Percentiles rank a stretch among this genome's conserved stretches.
These are phyloP conservation scores for Crotalus horridus DNA, from an alignment of 2,113 vertebrate species.

Conservation along the genomic window DNA sequence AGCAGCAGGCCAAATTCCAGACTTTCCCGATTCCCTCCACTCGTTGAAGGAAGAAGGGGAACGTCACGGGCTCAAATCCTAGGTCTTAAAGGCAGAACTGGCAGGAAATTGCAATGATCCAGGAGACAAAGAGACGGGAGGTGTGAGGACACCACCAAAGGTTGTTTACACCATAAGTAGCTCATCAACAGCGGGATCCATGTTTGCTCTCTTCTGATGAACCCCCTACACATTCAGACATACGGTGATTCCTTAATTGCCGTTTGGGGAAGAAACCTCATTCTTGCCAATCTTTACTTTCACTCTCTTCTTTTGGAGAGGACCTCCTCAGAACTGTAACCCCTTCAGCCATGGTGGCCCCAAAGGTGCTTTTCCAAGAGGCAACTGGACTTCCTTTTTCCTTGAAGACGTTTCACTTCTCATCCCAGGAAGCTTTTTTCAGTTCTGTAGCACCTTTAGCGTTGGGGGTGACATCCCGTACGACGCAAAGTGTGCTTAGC, in stretches of 20 bases:
- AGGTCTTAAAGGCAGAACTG: background rate
- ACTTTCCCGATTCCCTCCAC: background rate
- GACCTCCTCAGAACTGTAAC: too few species aligned
- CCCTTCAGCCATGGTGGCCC: too few species aligned
- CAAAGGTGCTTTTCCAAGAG: too few species aligned
- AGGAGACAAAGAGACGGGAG: background rate
- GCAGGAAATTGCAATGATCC: background rate
- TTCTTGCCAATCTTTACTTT: background rate
- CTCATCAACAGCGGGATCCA: background rate
- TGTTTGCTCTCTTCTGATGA: background rate
- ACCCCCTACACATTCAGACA: background rate
- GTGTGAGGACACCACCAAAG: background rate
- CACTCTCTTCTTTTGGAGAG: background rate
- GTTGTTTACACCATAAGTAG: background rate
- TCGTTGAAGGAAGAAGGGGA: background rate
- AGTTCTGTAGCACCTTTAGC: too few species aligned
- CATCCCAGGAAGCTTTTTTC: too few species aligned
- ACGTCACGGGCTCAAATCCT: background rate
- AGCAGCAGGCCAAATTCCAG: constrained; percentile 47
- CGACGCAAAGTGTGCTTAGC: background rate
- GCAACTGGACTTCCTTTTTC: too few species aligned
- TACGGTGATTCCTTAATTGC: background rate
- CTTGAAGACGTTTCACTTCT: too few species aligned
- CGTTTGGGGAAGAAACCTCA: background rate
- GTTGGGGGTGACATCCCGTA: background rate